These are phyloP conservation scores for Phrynosoma platyrhinos DNA, from an alignment of 2,113 vertebrate species.

Conservation along the genomic window DNA sequence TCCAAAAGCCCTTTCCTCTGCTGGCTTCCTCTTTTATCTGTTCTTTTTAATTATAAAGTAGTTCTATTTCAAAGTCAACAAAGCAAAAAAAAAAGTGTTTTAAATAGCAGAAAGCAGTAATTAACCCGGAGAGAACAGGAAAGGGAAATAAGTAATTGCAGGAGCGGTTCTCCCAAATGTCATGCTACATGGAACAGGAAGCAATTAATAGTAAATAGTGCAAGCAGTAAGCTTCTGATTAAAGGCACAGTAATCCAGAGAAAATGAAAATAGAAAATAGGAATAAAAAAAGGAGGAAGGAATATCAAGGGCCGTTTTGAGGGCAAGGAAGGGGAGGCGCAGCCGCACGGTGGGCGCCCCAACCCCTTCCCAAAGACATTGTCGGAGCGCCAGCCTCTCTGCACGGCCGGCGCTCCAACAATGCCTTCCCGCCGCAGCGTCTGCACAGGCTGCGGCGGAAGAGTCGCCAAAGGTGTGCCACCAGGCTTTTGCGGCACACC, in stretches of 20 bases:
- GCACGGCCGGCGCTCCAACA: no score
- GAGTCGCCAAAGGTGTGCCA: no score
- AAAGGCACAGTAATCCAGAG: neutral
- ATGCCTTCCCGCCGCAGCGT: no score
- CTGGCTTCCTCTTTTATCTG: neutral
- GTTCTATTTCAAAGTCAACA: neutral
- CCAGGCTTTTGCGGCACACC: no score
- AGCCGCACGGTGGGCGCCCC: no score
- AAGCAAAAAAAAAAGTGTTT: neutral
- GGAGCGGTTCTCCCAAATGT: neutral
- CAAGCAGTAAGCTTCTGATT: neutral
- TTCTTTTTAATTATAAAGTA: neutral
- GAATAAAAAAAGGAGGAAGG: no score
- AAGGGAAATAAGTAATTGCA: neutral
- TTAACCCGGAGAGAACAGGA: neutral
- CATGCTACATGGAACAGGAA: neutral
- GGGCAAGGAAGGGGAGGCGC: no score
- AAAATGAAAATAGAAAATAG: neutral
- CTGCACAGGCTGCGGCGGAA: no score
- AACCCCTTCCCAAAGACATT: no score
- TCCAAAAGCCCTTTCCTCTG: neutral
- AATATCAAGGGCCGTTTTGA: no score
- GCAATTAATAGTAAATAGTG: neutral
- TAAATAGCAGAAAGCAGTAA: neutral
- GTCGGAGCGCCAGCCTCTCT: no score